Percentiles rank a stretch among this genome's conserved stretches.
Evolutionary conservation across 2,113 vertebrate genomes (phyloP).

Genomic region (Dicerorhinus sumatrensis): DNA sequence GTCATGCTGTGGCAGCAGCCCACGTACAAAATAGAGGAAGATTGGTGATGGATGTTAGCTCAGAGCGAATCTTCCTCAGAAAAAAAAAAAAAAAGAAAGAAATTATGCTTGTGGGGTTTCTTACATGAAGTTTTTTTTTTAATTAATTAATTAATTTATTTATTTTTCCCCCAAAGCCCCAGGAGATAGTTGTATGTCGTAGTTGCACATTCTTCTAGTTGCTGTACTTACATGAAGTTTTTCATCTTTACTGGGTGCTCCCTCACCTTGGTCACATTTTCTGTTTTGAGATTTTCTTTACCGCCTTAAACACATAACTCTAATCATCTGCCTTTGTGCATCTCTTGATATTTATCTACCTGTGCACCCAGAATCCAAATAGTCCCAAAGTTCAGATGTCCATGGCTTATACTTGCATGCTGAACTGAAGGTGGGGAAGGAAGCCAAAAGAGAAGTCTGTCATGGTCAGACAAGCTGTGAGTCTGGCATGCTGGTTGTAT

Average conservation of each 20-base stretch:
- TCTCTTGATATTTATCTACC: conserved; percentile 7
- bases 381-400: neutral
- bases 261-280: conserved; percentile 31
- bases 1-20: too few relatives aligned
- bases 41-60: too few relatives aligned
- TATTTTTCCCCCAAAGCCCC: too few relatives aligned
- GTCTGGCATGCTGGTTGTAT: neutral
- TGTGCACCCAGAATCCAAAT: neutral
- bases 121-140: conserved; percentile 29
- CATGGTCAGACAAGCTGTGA: neutral
- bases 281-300: conserved; percentile 43
- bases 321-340: neutral
- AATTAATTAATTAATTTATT: too few relatives aligned
- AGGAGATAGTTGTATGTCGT: too few relatives aligned
- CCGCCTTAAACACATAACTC: neutral
- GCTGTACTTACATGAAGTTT: conserved; percentile 6
- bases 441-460: neutral
- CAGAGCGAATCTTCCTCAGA: too few relatives aligned
- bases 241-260: neutral
- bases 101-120: neutral
- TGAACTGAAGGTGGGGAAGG: neutral
- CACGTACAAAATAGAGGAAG: too few relatives aligned
- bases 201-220: too few relatives aligned
- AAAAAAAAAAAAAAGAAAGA: too few relatives aligned
- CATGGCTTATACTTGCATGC: neutral